These are phyloP conservation scores for Cheilosia urbana DNA, from an alignment of 2,888 invertebrate species.

Conservation along the genomic window DNA sequence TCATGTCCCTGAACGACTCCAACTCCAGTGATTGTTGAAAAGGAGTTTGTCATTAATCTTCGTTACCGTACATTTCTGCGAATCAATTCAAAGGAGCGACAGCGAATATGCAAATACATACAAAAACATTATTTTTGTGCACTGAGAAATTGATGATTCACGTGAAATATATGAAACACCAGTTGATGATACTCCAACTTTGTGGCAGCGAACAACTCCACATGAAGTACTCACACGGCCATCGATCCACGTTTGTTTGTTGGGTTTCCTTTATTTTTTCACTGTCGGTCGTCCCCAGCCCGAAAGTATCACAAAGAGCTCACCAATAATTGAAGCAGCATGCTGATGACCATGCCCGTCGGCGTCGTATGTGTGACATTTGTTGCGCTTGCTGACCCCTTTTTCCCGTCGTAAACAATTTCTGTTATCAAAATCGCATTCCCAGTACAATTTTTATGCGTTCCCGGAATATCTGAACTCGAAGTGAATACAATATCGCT, in stretches of 20 bases:
- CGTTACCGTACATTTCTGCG: constrained; percentile 23
- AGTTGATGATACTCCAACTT: constrained; percentile 29
- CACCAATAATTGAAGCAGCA: constrained; percentile 3
- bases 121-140: constrained; percentile 1
- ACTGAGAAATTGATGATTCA: constrained; percentile 26
- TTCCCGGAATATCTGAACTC: constrained; percentile 54
- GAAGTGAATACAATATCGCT: constrained; percentile 5
- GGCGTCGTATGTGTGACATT: constrained; percentile 54
- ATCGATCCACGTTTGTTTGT: constrained; percentile 26
- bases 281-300: constrained; percentile 6
- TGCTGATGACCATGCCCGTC: neutral
- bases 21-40: constrained; percentile 3
- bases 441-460: constrained; percentile 16
- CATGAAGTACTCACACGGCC: constrained; percentile 29
- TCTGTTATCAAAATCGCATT: constrained; percentile 12
- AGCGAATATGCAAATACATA: neutral
- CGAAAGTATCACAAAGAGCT: constrained; percentile 9
- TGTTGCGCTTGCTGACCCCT: constrained; percentile 62
- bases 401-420: constrained; percentile 39
- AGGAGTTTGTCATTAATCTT: constrained; percentile 41
- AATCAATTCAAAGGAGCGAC: constrained; percentile 19
- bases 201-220: constrained; percentile 29
- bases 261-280: neutral
- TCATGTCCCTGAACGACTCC: constrained; percentile 6
- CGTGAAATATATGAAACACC: constrained; percentile 36